These are phyloP conservation scores for Acronicta leporina DNA, from an alignment of 2,888 invertebrate genomes.

Conservation along the genomic window DNA sequence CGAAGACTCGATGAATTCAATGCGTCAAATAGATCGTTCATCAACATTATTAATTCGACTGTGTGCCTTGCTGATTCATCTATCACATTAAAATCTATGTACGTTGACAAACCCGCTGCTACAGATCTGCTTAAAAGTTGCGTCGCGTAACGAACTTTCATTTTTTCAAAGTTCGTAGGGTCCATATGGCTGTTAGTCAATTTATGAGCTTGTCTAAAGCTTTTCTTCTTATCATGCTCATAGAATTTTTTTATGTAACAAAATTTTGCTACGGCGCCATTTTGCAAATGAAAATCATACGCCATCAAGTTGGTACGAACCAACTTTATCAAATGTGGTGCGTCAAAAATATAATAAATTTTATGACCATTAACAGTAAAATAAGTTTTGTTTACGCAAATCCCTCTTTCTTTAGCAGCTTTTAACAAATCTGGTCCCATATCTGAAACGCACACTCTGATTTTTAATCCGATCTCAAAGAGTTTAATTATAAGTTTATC, in stretches of 20 bases:
- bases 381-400: no score
- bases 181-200: constrained; percentile 2
- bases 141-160: constrained; percentile 8
- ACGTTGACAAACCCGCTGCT: constrained; percentile 1
- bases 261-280: constrained; percentile 4
- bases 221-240: constrained; percentile 5
- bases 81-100: neutral
- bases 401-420: no score
- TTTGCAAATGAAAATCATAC: constrained; percentile 5
- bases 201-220: constrained; percentile 9
- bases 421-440: no score
- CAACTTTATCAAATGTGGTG: no score
- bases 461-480: no score
- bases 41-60: constrained; percentile 4
- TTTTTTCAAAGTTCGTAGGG: constrained; percentile 8
- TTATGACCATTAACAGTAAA: no score
- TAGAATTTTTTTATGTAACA: constrained; percentile 2
- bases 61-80: constrained; percentile 8
- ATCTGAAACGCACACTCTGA: no score
- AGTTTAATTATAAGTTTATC: no score
- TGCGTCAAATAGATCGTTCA: constrained; percentile 22
- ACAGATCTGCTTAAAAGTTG: constrained; percentile 13
- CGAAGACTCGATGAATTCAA: constrained; percentile 14
- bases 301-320: constrained; percentile 1
- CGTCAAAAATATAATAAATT: no score